These are phyloP conservation scores for Drosophila kokeensis DNA, from an alignment of 2,888 invertebrate species.

Conservation along the genomic window DNA sequence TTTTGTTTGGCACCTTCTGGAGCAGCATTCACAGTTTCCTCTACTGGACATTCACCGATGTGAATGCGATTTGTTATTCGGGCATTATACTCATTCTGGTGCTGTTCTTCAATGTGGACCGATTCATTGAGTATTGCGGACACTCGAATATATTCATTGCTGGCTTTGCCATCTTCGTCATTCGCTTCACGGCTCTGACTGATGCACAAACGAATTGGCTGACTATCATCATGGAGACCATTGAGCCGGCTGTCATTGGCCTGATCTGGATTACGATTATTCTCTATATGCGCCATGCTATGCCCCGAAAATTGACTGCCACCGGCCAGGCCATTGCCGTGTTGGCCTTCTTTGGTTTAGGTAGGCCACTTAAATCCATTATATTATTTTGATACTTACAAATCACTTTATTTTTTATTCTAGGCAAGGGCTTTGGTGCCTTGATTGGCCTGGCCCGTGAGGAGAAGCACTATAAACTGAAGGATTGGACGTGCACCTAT, in stretches of 20 bases:
- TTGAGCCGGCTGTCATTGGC: slow-evolving; percentile 91
- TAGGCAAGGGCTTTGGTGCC: slow-evolving; percentile 91
- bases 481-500: slow-evolving; percentile 86
- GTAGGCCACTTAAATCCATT: slow-evolving; percentile 78
- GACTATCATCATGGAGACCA: slow-evolving; percentile 89
- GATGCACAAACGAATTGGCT: slow-evolving; percentile 87
- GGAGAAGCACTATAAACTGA: slow-evolving; percentile 72
- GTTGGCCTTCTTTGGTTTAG: slow-evolving; percentile 91
- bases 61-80: slow-evolving; percentile 67
- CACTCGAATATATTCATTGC: slow-evolving; percentile 93
- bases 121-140: slow-evolving; percentile 92
- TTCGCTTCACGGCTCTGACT: slow-evolving; percentile 89
- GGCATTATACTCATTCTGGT: slow-evolving; percentile 77
- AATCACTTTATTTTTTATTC: slow-evolving; percentile 20
- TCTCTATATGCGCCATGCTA: slow-evolving; percentile 92
- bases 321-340: slow-evolving; percentile 92
- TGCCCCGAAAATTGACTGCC: slow-evolving; percentile 91
- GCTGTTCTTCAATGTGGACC: slow-evolving; percentile 89
- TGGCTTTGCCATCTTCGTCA: slow-evolving; percentile 92
- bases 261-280: slow-evolving; percentile 93
- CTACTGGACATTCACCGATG: slow-evolving; percentile 87
- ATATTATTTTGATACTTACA: not conserved
- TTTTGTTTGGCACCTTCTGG: slow-evolving; percentile 91
- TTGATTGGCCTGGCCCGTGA: slow-evolving; percentile 87
- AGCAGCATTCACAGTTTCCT: slow-evolving; percentile 92